A percentile compares a stretch with the other conserved stretches of the same genome.
These are phyloP conservation scores for Mactra quadrangularis DNA, from an alignment of 1,140 invertebrate genomes.

Conservation along the genomic window DNA sequence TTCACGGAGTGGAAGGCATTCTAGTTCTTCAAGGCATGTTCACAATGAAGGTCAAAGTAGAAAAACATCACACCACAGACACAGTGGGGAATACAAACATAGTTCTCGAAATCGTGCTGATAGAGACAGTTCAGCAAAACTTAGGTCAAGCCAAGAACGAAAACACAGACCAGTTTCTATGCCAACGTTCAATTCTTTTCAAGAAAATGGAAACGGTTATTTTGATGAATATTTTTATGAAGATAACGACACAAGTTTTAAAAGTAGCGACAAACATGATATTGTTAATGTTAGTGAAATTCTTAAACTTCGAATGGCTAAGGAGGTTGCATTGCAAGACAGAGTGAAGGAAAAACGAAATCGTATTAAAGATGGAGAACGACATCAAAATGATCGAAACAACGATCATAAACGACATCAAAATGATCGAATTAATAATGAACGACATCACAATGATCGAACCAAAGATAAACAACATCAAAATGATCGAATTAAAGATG, in stretches of 20 bases:
- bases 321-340: too few relatives aligned
- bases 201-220: conserved; percentile 37
- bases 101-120: too few relatives aligned
- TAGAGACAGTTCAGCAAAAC: too few relatives aligned
- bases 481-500: too few relatives aligned
- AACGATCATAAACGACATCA: too few relatives aligned
- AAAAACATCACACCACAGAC: too few relatives aligned
- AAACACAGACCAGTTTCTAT: conserved; percentile 24
- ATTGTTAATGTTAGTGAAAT: conserved; percentile 53
- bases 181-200: conserved; percentile 20
- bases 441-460: not conserved
- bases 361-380: not conserved
- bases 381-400: not conserved
- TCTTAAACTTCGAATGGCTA: conserved; percentile 12
- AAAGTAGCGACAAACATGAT: not conserved
- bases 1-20: too few relatives aligned
- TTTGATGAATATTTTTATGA: conserved; percentile 57
- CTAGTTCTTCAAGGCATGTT: too few relatives aligned
- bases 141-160: conserved; percentile 1
- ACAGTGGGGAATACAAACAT: too few relatives aligned
- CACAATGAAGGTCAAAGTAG: too few relatives aligned
- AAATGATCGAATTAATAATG: not conserved
- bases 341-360: too few relatives aligned
- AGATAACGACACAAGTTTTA: conserved; percentile 24
- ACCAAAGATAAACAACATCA: not conserved